These are phyloP conservation scores for Leptarthrus brevirostris DNA, from an alignment of 2,888 invertebrate species.

Conservation along the genomic window DNA sequence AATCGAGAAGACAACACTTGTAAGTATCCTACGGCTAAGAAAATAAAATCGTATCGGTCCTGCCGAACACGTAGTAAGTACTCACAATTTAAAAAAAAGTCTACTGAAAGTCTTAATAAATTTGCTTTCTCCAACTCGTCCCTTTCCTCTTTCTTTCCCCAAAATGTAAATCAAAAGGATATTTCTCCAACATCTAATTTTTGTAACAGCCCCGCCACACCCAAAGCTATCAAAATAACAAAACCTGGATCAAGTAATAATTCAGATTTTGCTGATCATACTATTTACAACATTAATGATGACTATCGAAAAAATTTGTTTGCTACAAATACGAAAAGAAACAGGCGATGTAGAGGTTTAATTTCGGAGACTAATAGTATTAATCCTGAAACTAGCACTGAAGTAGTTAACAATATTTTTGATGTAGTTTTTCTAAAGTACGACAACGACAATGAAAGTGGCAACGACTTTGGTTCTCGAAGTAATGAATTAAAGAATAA, in stretches of 20 bases:
- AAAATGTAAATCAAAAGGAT: constrained; percentile 14
- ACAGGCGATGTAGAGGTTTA: constrained; percentile 40
- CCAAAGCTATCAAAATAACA: background rate
- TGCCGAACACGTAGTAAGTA: constrained; percentile 58
- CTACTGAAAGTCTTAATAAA: constrained; percentile 61
- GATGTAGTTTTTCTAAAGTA: constrained; percentile 61
- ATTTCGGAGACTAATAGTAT: constrained; percentile 50
- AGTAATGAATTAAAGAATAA: constrained; percentile 2
- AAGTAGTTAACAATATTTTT: constrained; percentile 64
- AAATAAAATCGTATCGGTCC: constrained; percentile 49
- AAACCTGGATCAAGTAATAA: background rate
- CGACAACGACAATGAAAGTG: constrained; percentile 34
- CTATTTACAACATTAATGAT: constrained; percentile 56
- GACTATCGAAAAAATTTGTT: constrained; percentile 65
- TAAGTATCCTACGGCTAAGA: constrained; percentile 36
- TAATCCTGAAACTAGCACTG: constrained; percentile 57
- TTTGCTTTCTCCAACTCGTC: constrained; percentile 32
- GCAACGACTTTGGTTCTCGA: background rate
- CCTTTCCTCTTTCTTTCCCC: constrained; percentile 43
- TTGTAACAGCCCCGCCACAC: background rate
- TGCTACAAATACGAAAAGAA: constrained; percentile 57
- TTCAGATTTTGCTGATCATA: background rate
- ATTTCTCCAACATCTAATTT: background rate
- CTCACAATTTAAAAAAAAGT: constrained; percentile 64
- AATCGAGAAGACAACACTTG: constrained; percentile 54